Evolutionary conservation across 2,113 vertebrate genomes (phyloP).

Genomic region (Anarrhichthys ocellatus): DNA sequence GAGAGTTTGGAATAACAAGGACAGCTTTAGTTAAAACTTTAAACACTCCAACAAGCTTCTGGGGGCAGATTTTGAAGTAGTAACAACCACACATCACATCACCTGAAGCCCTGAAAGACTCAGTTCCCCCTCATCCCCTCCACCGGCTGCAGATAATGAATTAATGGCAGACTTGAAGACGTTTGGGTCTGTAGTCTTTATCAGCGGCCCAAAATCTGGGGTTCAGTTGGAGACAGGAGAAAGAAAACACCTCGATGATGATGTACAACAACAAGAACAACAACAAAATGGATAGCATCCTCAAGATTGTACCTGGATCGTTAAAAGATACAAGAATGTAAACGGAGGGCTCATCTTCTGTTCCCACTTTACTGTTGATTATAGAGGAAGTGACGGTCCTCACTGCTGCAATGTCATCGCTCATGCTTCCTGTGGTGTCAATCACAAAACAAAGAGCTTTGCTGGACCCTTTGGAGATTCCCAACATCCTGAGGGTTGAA

Average conservation of each 20-base stretch:
- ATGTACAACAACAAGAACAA: not conserved
- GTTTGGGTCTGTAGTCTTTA: slow-evolving; percentile 51
- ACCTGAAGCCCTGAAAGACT: slow-evolving; percentile 76
- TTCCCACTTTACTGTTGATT: slow-evolving; percentile 60
- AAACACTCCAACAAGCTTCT: not conserved
- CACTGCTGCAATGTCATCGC: slow-evolving; percentile 65
- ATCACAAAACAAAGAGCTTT: slow-evolving; percentile 75
- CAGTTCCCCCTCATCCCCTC: slow-evolving; percentile 56
- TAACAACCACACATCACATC: not conserved
- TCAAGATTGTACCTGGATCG: slow-evolving; percentile 70
- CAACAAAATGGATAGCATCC: not conserved
- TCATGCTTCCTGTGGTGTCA: slow-evolving; percentile 78
- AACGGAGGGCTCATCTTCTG: slow-evolving; percentile 51
- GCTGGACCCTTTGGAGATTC: slow-evolving; percentile 66
- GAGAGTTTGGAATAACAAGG: not conserved
- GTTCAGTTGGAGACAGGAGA: not conserved
- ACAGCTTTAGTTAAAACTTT: not conserved
- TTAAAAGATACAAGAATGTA: slow-evolving; percentile 79
- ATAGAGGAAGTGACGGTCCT: slow-evolving; percentile 47
- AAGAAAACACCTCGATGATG: not conserved
- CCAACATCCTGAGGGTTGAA: slow-evolving; percentile 67
- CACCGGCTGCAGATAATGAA: slow-evolving; percentile 40
- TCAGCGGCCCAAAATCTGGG: slow-evolving; percentile 63
- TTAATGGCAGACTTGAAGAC: slow-evolving; percentile 41
- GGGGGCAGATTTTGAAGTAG: not conserved